phyloP scores from a whole-genome alignment of 2,797 vertebrate genomes.

The Melanotaenia maccullochi region DNA sequence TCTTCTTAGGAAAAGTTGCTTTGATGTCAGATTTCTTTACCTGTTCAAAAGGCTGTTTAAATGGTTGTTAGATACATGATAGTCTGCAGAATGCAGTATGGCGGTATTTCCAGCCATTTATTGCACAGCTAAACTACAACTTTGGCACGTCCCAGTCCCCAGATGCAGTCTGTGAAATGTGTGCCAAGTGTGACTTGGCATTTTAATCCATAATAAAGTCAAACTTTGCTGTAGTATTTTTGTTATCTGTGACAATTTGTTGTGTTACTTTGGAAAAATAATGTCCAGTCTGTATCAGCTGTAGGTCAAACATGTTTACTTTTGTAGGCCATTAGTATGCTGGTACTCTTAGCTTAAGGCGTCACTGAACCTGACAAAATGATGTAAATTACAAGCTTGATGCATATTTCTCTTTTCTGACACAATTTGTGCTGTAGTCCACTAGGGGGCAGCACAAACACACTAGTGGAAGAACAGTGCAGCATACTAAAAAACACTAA shows the following conservation, averaged over 20 bases:
- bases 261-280: neutral
- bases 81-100: neutral
- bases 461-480: constrained; percentile 19
- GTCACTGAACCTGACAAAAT: neutral
- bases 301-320: no score
- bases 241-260: neutral
- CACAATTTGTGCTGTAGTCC: constrained; percentile 13
- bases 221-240: neutral
- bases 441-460: constrained; percentile 67
- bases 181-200: neutral
- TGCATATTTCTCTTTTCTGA: neutral
- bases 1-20: neutral
- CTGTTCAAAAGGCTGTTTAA: neutral
- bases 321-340: no score
- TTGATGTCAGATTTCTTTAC: neutral
- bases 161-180: neutral
- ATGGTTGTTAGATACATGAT: neutral
- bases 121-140: neutral
- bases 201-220: neutral
- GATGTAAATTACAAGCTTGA: neutral
- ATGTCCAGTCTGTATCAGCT: no score
- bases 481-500: neutral
- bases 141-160: neutral
- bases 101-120: neutral
- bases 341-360: no score